phyloP scores from a whole-genome alignment of 2,888 invertebrate genomes.

The Idaea aversata region DNA sequence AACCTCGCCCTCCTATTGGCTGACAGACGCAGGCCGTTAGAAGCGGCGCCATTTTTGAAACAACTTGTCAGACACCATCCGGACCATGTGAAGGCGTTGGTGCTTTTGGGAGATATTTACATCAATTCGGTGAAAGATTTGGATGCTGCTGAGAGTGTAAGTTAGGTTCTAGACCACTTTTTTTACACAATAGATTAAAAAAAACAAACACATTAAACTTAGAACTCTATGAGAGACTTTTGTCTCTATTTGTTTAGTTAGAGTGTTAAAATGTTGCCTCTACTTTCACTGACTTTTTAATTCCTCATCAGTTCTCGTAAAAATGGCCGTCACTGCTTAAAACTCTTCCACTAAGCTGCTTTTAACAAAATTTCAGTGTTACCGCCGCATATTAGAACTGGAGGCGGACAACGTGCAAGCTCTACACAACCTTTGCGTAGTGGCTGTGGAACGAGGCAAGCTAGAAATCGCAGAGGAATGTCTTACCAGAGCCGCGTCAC shows the following conservation, averaged over 20 bases:
- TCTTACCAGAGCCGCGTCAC: slow-evolving; percentile 86
- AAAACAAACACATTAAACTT: too few relatives aligned
- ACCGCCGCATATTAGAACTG: slow-evolving; percentile 90
- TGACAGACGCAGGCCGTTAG: slow-evolving; percentile 92
- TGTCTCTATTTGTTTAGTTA: too few relatives aligned
- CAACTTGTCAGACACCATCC: slow-evolving; percentile 95
- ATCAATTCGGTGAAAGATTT: slow-evolving; percentile 97
- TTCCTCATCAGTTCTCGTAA: neutral
- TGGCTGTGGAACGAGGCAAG: slow-evolving; percentile 94
- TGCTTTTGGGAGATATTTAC: slow-evolving; percentile 96
- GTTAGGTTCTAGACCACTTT: slow-evolving; percentile 37
- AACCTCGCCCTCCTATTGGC: slow-evolving; percentile 94
- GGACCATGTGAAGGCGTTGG: slow-evolving; percentile 96
- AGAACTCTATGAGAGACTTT: too few relatives aligned
- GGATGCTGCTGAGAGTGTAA: slow-evolving; percentile 95
- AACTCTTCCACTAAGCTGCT: too few relatives aligned
- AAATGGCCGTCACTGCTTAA: neutral
- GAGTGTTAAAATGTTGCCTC: neutral
- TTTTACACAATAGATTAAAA: too few relatives aligned
- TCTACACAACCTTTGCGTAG: slow-evolving; percentile 97
- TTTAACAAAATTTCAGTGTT: slow-evolving; percentile 92
- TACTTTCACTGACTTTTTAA: neutral
- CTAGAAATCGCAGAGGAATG: slow-evolving; percentile 92
- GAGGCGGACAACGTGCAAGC: slow-evolving; percentile 97
- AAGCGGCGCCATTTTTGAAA: slow-evolving; percentile 95